Evolutionary conservation across 2,888 invertebrate species (phyloP).

Genomic region (Schizotus pectinicornis): DNA sequence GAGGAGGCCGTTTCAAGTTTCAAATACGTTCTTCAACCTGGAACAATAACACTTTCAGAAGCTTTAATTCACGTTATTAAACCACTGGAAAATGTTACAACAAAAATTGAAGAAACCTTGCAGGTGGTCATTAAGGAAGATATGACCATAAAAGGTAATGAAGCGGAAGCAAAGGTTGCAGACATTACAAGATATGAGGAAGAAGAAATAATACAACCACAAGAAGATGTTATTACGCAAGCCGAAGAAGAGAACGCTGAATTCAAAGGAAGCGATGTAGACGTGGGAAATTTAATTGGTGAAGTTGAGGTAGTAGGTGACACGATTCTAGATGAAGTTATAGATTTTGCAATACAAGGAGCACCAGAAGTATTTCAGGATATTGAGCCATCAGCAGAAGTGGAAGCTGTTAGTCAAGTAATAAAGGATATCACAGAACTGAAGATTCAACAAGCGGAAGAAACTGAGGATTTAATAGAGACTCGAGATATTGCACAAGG

Average conservation of each 20-base stretch:
- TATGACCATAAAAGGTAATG: background rate
- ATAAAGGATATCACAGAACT: background rate
- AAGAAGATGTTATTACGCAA: background rate
- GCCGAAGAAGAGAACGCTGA: background rate
- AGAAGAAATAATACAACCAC: background rate
- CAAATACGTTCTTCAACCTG: slow-evolving; percentile 7
- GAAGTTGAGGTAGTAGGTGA: background rate
- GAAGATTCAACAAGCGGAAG: too few relatives aligned
- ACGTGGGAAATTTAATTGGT: too few relatives aligned
- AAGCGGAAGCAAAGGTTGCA: background rate
- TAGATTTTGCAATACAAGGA: background rate
- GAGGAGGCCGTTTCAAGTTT: slow-evolving; percentile 9
- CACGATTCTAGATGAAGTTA: background rate
- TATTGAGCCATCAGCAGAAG: background rate
- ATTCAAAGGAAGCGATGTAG: too few relatives aligned
- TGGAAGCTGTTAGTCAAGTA: background rate
- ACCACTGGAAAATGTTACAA: slow-evolving; percentile 40
- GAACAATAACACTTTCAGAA: background rate
- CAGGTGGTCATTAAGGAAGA: background rate
- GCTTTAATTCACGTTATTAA: slow-evolving; percentile 12
- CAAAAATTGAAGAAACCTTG: slow-evolving; percentile 33
- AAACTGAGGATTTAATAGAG: too few relatives aligned
- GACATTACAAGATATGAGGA: background rate
- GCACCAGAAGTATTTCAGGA: background rate
- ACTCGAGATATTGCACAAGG: too few relatives aligned